phyloP scores from a whole-genome alignment of 2,797 vertebrate species.

The Spatula clypeata region DNA sequence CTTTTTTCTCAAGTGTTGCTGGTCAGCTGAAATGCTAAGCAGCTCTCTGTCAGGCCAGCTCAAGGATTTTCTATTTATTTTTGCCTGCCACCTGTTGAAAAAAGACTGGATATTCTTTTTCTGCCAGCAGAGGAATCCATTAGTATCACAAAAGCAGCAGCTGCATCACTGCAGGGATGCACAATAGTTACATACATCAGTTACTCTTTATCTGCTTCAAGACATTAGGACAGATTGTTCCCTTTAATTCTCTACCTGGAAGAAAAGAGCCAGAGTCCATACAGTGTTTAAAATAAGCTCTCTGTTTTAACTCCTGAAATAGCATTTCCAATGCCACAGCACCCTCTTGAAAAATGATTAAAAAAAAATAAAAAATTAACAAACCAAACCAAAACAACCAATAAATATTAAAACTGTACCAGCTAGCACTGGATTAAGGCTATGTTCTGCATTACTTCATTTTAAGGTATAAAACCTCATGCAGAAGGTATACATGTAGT shows the following conservation, averaged over 20 bases:
- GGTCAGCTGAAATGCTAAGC: conserved; percentile 6
- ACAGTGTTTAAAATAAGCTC: not conserved
- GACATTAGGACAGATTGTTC: not conserved
- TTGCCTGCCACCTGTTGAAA: conserved; percentile 61
- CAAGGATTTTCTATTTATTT: conserved; percentile 35
- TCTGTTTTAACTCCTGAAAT: not conserved
- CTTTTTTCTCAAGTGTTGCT: not conserved
- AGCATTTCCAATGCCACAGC: not conserved
- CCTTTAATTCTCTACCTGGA: not conserved
- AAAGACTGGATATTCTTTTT: conserved; percentile 19
- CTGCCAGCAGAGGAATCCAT: not conserved
- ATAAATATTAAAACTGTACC: not conserved
- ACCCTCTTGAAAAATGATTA: not conserved
- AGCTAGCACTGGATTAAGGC: not conserved
- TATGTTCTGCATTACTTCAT: not conserved
- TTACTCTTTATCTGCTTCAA: not conserved
- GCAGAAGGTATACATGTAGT: not conserved
- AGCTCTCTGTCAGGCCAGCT: not conserved
- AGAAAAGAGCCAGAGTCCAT: not conserved
- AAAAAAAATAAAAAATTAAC: not conserved
- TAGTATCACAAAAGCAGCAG: conserved; percentile 31
- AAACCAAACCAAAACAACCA: no score
- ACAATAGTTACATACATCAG: conserved; percentile 4
- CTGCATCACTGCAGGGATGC: not conserved
- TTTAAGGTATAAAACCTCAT: not conserved